Evolutionary conservation across 2,888 invertebrate genomes (phyloP), one percentile per base, ranked within the genome.

Genomic region (Alloplasta piceator): DNA sequence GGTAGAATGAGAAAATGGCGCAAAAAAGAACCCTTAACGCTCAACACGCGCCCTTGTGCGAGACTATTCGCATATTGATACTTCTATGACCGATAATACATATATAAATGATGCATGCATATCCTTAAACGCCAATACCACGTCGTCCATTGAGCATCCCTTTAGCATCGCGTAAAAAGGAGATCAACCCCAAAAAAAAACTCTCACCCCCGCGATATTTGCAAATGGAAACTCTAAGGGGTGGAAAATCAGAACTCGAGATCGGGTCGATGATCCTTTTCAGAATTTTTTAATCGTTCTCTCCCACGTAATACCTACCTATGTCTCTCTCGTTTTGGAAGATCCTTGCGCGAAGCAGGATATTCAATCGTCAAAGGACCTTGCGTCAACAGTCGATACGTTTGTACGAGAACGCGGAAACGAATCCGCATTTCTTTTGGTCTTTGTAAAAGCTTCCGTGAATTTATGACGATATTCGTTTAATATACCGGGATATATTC

Each of bases 171-270:
- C 26, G 26, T 26, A 26, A 26, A 26, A 26, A 26, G 26, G 3
- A 26, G 3, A 26, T 26, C 26, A 26, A 1, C 26, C 26, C 26
- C 26, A 2, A 26, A 26, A 26, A 26, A 26, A 26, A 26, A 26
- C 26, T n/a, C 26, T 26, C 26, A 1, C 26, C 26, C 26, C 1
- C 26, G 26, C 26, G 26, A 26, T 26, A 26, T 26, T 26, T 26
- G 26, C 26, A 1, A 9, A 9, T 10, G 43, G 43, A 12, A 12
- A 80, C 26, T 1, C 26, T 81, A 81, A 80, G 50, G 74, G 16
- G 68, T 67, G 16, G 26, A 68, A 80, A 83, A 74, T 81, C n/a
- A 56, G 56, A 16, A 14, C 39, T 68, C 41, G 61, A 83, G 76
- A 79, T 71, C 50, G 71, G 39, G 55, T 72, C 41, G 46, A 38